Evolutionary conservation across 2,888 invertebrate genomes (phyloP).

Genomic region (Drosophila birchii): DNA sequence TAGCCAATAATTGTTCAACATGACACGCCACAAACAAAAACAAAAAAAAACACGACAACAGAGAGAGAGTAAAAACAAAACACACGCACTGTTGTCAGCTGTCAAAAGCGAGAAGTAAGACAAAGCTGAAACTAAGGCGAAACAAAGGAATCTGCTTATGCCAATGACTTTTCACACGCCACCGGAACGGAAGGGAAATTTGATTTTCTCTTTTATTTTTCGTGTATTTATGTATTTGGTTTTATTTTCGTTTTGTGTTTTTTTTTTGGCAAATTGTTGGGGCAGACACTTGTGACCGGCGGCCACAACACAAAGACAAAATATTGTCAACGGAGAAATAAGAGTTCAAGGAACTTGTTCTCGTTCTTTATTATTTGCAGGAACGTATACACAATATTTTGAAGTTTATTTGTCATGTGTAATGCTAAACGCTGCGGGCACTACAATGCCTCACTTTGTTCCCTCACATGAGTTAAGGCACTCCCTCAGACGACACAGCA

Average conservation of each 20-base stretch:
- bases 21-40: conserved; percentile 40
- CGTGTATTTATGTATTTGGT: neutral
- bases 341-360: conserved; percentile 24
- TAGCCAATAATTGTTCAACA: conserved; percentile 71
- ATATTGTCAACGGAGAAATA: conserved; percentile 17
- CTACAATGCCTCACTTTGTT: conserved; percentile 24
- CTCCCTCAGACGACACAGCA: conserved; percentile 11
- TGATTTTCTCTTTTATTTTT: conserved; percentile 28
- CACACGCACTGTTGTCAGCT: conserved; percentile 40
- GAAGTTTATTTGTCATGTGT: conserved; percentile 61
- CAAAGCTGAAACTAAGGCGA: conserved; percentile 23
- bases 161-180: conserved; percentile 60
- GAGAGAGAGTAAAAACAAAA: conserved; percentile 2
- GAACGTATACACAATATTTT: conserved; percentile 33
- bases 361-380: conserved; percentile 4
- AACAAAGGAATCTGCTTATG: conserved; percentile 40
- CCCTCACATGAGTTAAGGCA: conserved; percentile 10
- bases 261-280: conserved; percentile 44
- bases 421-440: conserved; percentile 49
- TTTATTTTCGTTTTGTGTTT: neutral
- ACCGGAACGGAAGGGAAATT: conserved; percentile 47
- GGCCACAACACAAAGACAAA: conserved; percentile 39
- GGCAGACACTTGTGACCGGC: conserved; percentile 31
- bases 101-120: conserved; percentile 29
- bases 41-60: conserved; percentile 10